phyloP scores from a whole-genome alignment of 2,797 vertebrate genomes.

The Columba guinea region DNA sequence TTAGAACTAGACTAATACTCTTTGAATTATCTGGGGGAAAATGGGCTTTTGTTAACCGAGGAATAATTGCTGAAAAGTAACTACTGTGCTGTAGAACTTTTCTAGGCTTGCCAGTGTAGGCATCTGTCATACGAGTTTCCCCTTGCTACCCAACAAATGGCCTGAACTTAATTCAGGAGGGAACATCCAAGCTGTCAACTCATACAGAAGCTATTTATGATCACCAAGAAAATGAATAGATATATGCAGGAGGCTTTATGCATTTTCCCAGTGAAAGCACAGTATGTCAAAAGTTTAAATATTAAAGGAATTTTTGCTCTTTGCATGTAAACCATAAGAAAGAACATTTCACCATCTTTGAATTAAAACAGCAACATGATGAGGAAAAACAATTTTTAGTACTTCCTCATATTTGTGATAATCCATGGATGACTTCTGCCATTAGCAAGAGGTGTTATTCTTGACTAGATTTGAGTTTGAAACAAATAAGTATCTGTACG shows the following conservation, averaged over 20 bases:
- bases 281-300: conserved; percentile 38
- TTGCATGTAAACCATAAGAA: neutral
- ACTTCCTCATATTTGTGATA: neutral
- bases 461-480: neutral
- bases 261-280: conserved; percentile 32
- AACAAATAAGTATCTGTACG: neutral
- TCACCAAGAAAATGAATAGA: conserved; percentile 46
- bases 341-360: neutral
- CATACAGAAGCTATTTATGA: conserved; percentile 34
- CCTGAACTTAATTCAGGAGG: conserved; percentile 63
- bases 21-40: neutral
- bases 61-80: conserved; percentile 13
- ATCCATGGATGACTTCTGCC: neutral
- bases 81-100: conserved; percentile 13
- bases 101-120: neutral
- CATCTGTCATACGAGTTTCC: conserved; percentile 62
- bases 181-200: conserved; percentile 65
- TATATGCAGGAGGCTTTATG: conserved; percentile 46
- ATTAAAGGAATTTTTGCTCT: neutral
- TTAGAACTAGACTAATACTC: neutral
- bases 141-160: conserved; percentile 51
- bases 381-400: neutral
- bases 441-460: neutral
- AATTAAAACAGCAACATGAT: neutral
- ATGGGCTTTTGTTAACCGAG: neutral